A percentile compares a stretch with the other conserved stretches of the same genome.
phyloP scores from a whole-genome alignment of 2,113 vertebrate genomes.

The Antidorcas marsupialis region DNA sequence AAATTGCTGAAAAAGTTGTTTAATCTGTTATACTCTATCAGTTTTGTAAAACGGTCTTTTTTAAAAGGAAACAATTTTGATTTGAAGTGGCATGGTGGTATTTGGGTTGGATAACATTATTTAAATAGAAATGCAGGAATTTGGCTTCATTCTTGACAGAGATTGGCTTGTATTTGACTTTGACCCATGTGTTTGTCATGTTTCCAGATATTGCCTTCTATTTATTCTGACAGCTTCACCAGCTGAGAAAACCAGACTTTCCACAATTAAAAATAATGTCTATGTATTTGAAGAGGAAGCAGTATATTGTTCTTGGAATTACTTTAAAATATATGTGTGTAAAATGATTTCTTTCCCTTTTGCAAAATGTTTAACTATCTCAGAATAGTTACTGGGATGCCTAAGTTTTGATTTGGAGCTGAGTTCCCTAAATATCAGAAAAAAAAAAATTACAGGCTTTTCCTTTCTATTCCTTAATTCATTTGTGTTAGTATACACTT shows the following conservation, averaged over 20 bases:
- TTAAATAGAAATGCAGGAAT: constrained; percentile 64
- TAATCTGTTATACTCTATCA: constrained; percentile 42
- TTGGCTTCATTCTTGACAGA: constrained; percentile 55
- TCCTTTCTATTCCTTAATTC: neutral
- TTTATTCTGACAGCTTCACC: constrained; percentile 71
- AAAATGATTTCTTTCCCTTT: neutral
- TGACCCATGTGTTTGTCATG: constrained; percentile 73
- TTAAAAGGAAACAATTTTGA: constrained; percentile 53
- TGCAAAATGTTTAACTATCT: neutral
- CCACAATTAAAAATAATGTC: constrained; percentile 57
- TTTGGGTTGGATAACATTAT: constrained; percentile 52
- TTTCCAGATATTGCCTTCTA: constrained; percentile 62
- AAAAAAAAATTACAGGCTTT: neutral
- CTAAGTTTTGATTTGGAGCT: constrained; percentile 27
- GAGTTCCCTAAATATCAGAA: neutral
- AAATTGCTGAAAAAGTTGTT: constrained; percentile 59
- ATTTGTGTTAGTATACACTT: constrained; percentile 10
- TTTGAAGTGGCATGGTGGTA: constrained; percentile 43
- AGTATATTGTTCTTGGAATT: neutral
- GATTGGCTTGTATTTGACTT: constrained; percentile 69
- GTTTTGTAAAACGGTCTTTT: constrained; percentile 45
- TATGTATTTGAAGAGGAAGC: constrained; percentile 13
- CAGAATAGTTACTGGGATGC: neutral
- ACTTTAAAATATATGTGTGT: neutral
- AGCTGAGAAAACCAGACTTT: constrained; percentile 65